phyloP scores from a whole-genome alignment of 2,113 vertebrate species.

The Condylura cristata region DNA sequence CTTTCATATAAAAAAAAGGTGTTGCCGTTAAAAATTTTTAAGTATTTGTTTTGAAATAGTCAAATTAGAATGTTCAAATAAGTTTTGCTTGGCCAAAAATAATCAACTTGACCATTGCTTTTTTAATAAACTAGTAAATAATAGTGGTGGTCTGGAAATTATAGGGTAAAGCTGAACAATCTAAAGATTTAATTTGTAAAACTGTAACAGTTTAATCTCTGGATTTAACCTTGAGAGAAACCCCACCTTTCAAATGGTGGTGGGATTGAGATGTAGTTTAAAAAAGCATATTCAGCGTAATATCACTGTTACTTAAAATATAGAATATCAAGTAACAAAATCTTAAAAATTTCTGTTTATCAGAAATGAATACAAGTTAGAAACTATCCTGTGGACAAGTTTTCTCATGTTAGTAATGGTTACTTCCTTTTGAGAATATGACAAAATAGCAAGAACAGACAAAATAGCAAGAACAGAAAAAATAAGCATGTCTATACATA shows the following conservation, averaged over 20 bases:
- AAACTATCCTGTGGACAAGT: not conserved
- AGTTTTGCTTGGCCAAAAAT: not conserved
- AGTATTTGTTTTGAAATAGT: not conserved
- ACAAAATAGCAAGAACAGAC: not conserved
- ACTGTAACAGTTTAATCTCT: not conserved
- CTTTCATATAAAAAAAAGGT: not conserved
- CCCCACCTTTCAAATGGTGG: not conserved
- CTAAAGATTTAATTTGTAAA: not conserved
- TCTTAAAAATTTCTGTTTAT: not conserved
- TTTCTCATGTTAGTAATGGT: not conserved
- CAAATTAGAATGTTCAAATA: not conserved
- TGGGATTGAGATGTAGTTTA: not conserved
- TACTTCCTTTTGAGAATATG: not conserved
- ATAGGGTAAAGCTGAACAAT: not conserved
- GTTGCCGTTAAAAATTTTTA: conserved; percentile 5
- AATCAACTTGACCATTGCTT: not conserved
- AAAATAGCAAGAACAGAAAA: not conserved
- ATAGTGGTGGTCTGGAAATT: not conserved
- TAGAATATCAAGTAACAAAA: not conserved
- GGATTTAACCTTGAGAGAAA: not conserved
- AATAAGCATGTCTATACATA: not conserved
- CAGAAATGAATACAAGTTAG: not conserved
- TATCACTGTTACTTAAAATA: not conserved
- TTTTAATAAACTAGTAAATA: not conserved
- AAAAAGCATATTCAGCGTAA: not conserved